Evolutionary conservation across 2,888 invertebrate species (phyloP).

Genomic region (Periphyllus acericola): DNA sequence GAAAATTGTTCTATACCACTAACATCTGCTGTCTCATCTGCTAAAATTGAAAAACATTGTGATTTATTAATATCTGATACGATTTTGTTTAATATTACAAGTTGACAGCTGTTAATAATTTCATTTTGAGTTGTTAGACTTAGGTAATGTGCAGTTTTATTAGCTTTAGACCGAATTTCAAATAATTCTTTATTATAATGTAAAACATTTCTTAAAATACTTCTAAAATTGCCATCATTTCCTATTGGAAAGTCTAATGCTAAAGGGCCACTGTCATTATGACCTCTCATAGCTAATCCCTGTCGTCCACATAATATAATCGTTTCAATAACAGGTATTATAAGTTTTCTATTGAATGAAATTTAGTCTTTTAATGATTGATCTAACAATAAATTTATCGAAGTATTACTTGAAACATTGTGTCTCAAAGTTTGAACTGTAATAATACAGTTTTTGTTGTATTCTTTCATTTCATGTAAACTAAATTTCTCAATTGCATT

Average conservation of each 20-base stretch:
- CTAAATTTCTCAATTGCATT: constrained; percentile 3
- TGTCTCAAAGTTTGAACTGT: constrained; percentile 17
- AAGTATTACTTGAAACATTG: constrained; percentile 21
- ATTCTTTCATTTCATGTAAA: constrained; percentile 1
- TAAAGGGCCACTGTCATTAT: no score
- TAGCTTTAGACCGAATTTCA: no score
- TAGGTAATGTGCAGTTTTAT: no score
- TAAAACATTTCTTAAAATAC: no score
- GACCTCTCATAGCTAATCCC: no score
- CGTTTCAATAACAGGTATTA: constrained; percentile 17
- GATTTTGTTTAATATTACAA: no score
- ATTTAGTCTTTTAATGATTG: constrained; percentile 53
- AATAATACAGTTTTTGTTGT: constrained; percentile 20
- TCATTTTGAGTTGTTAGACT: no score
- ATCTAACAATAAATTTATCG: constrained; percentile 62
- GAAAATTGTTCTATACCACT: constrained; percentile 64
- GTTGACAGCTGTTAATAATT: no score
- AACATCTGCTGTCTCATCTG: constrained; percentile 65
- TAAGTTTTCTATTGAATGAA: constrained; percentile 2
- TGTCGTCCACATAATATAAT: no score
- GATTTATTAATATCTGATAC: constrained; percentile 63
- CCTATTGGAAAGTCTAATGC: no score
- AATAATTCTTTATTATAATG: no score
- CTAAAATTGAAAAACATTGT: constrained; percentile 62
- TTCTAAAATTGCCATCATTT: no score